These are phyloP conservation scores for Umimayanthus chanpuru DNA, from an alignment of 92 coral and sea anemone genomes.

Conservation along the genomic window DNA sequence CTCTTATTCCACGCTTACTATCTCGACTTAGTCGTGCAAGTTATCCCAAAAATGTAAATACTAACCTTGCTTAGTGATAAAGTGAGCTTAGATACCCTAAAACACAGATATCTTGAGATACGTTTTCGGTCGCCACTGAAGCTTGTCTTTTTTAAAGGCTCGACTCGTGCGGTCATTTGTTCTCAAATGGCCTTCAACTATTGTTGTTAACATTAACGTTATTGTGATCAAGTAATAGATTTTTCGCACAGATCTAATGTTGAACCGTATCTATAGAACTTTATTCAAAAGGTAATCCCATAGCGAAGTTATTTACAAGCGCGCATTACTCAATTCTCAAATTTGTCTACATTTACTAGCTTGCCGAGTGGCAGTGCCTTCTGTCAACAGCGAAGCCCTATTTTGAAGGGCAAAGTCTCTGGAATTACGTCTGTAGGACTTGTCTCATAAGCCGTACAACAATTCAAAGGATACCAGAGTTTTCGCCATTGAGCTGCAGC, in stretches of 20 bases:
- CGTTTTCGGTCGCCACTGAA: not conserved
- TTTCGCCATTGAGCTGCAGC: slow-evolving; percentile 19
- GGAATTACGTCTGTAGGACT: slow-evolving; percentile 19
- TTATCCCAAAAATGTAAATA: not conserved
- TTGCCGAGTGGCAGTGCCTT: not conserved
- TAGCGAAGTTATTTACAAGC: slow-evolving; percentile 1
- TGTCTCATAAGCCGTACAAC: not conserved
- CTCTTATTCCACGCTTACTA: not conserved
- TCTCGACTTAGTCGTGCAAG: not conserved
- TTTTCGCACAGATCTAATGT: slow-evolving; percentile 24
- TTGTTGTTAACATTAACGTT: slow-evolving; percentile 35
- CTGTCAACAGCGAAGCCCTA: slow-evolving; percentile 26
- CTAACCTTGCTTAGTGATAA: not conserved
- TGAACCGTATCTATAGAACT: slow-evolving; percentile 2
- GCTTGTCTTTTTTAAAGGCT: slow-evolving; percentile 20
- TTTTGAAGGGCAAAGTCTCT: not conserved
- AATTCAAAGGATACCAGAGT: slow-evolving; percentile 36
- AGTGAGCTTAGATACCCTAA: not conserved
- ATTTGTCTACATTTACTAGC: not conserved
- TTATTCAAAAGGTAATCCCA: slow-evolving; percentile 29
- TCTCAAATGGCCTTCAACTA: slow-evolving; percentile 28
- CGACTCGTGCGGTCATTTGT: slow-evolving; percentile 34
- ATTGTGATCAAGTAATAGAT: slow-evolving; percentile 22
- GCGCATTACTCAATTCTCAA: slow-evolving; percentile 11
- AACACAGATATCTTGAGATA: not conserved